Evolutionary conservation across 2,113 vertebrate species (phyloP).

Genomic region (Sardina pilchardus): DNA sequence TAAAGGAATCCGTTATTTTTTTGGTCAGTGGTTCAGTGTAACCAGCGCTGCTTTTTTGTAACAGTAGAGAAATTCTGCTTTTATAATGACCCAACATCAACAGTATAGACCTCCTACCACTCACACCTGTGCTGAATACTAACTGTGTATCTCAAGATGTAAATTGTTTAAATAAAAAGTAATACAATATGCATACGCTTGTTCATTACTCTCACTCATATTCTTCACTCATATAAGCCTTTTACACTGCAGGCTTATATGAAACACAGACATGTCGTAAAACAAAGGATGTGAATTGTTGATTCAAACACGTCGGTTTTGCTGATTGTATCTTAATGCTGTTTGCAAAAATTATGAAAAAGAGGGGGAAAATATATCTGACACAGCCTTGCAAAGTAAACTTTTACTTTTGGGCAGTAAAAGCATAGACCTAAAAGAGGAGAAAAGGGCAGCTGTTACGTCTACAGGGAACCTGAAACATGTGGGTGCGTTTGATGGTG

Average conservation of each 20-base stretch:
- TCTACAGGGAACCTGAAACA: background rate
- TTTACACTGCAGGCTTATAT: no score
- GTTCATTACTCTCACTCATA: background rate
- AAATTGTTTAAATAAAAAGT: conserved; percentile 10
- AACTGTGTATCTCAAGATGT: background rate
- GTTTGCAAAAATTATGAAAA: no score
- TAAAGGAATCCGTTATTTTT: background rate
- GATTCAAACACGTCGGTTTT: no score
- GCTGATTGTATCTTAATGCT: no score
- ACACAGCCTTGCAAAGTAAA: no score
- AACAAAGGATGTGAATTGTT: background rate
- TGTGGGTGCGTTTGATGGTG: background rate
- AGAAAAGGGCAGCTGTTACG: no score
- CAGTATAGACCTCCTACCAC: background rate
- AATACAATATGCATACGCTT: background rate
- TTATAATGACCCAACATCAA: background rate
- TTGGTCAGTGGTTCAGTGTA: background rate
- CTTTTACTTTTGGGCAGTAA: background rate
- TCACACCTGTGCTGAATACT: background rate
- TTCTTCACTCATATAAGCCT: no score
- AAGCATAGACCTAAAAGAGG: no score
- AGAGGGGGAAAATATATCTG: no score
- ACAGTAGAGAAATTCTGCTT: background rate
- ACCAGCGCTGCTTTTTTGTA: background rate
- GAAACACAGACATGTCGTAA: no score